Percentiles rank a stretch among this genome's conserved stretches.
phyloP scores from a whole-genome alignment of 2,888 invertebrate genomes.

The Coleophora flavipennella region DNA sequence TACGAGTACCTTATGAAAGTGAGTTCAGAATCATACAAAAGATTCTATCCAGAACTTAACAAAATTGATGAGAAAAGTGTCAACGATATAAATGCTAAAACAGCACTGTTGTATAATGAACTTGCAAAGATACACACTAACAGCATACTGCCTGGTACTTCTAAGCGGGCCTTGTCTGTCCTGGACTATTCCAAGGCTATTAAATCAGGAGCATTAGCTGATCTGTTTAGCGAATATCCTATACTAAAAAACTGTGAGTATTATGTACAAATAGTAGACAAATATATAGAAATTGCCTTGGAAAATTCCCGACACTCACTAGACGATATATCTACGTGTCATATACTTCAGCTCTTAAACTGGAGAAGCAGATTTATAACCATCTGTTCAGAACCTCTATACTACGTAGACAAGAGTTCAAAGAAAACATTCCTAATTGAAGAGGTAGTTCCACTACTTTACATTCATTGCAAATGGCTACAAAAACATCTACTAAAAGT shows the following conservation, averaged over 20 bases:
- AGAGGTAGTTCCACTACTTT: conserved; percentile 73
- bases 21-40: conserved; percentile 25
- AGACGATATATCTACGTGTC: conserved; percentile 43
- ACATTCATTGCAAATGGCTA: conserved; percentile 83
- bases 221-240: conserved; percentile 66
- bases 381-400: conserved; percentile 43
- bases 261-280: conserved; percentile 59
- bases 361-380: conserved; percentile 68
- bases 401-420: not conserved
- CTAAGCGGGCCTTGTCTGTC: conserved; percentile 25
- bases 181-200: conserved; percentile 65
- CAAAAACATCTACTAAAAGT: conserved; percentile 72
- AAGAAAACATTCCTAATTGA: conserved; percentile 22
- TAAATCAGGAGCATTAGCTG: conserved; percentile 44
- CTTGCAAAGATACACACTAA: conserved; percentile 25
- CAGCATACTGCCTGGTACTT: conserved; percentile 15
- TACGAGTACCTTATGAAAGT: conserved; percentile 15
- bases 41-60: conserved; percentile 42
- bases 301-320: conserved; percentile 28
- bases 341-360: conserved; percentile 59
- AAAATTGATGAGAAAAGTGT: conserved; percentile 18
- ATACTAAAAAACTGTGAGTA: conserved; percentile 65
- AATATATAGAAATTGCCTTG: conserved; percentile 49
- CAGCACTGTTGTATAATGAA: conserved; percentile 59
- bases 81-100: conserved; percentile 43